Base-by-base conservation (phyloP, 2,113 vertebrate species). In the Odocoileus hemionus region DNA sequence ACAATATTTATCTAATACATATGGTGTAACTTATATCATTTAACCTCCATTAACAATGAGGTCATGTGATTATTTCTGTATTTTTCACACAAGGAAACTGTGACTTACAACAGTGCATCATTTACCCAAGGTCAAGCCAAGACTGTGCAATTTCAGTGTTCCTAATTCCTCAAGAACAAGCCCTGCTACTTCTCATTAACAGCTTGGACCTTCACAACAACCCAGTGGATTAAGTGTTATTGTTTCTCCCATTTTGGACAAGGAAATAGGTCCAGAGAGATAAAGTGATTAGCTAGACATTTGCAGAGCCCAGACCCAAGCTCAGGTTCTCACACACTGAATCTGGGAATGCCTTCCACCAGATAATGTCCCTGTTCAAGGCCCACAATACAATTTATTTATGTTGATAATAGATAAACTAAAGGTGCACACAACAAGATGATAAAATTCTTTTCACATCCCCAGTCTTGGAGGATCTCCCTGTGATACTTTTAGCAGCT, bases 311-410 rank as follows among this genome's bases (percentile, higher is more conserved):
- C 74, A 96, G 89, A 55, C 74, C 47, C 45, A 60, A 78, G 50
- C 76, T 97, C 76, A 26, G 55, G 36, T 83, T 91, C 82, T 95
- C 67, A 43, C 50, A 76, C 86, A 57, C 67, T 88, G 86, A 96
- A 95, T 94, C 55, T 91, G 85, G 91, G 67, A 95, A 93, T 28
- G 39, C 78, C 60, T 96, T 97, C 57, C 33, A 47, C 33, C 70
- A 91, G 88, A 95, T 94, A 94, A 86, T 0, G 15, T 82, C 93
- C 67, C 76, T 86, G 83, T 87, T 93, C 57, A 23, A 28, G 89
- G 86, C 86, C 95, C 57, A 86, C 70, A 55, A 0, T 58, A 64
- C 95, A 95, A 96, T 96, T 98, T 97, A 97, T 97, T 98, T 97
- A 95, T 86, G 89, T 58, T 95, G 94, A 96, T 91, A 89, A 64